Conservation (phyloP, 2,113 vertebrate genomes). For the Manacus vitellinus region DNA sequence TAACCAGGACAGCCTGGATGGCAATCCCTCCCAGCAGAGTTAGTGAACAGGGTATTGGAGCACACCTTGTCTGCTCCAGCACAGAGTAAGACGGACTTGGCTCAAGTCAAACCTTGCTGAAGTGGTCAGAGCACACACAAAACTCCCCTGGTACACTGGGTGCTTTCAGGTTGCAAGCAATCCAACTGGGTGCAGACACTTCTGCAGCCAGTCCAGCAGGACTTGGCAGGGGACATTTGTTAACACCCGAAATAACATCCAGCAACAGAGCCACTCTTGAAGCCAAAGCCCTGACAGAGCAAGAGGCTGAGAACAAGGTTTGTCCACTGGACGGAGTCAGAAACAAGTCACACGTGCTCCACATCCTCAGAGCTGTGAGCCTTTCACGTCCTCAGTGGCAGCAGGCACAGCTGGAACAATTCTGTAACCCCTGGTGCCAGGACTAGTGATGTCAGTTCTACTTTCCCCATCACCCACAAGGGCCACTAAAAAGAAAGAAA, state of each 20-base stretch:
- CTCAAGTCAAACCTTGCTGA: neutral
- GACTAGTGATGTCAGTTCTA: neutral
- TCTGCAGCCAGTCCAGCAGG: neutral
- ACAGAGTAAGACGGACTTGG: neutral
- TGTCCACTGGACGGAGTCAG: neutral
- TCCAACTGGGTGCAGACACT: neutral
- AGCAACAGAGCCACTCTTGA: neutral
- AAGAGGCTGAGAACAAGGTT: neutral
- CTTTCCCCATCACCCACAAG: neutral
- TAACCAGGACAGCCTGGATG: neutral
- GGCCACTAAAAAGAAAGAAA: neutral
- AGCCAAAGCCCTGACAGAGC: neutral
- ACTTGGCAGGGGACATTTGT: neutral
- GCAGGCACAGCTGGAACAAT: neutral
- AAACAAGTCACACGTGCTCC: neutral
- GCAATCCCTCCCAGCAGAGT: neutral
- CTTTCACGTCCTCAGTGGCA: neutral
- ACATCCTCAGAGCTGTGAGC: neutral
- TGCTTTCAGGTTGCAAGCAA: neutral
- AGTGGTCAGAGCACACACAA: neutral
- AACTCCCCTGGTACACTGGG: neutral
- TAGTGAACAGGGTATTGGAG: neutral
- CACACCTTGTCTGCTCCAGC: neutral
- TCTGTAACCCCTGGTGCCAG: neutral
- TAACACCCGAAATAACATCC: neutral